Evolutionary conservation across 2,888 invertebrate species (phyloP).

Genomic region (Erynnis tages): DNA sequence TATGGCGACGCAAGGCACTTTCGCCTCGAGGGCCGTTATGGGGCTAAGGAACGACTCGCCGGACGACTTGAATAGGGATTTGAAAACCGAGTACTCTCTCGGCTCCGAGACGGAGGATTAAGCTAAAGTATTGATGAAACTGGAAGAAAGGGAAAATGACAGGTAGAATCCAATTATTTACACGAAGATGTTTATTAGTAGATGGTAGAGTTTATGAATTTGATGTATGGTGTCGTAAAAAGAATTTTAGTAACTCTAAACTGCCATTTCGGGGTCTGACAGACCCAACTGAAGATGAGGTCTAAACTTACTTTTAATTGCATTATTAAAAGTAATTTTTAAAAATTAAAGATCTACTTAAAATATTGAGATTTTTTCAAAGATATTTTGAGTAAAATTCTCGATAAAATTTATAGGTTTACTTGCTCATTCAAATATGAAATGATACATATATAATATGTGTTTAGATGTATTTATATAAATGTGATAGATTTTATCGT

Average conservation of each 20-base stretch:
- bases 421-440: slow-evolving; percentile 40
- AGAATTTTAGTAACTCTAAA: neutral
- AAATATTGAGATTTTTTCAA: slow-evolving; percentile 11
- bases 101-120: slow-evolving; percentile 70
- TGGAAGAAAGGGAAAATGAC: neutral
- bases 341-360: neutral
- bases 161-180: slow-evolving; percentile 3
- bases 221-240: neutral
- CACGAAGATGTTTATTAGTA: slow-evolving; percentile 1
- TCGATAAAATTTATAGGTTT: slow-evolving; percentile 12
- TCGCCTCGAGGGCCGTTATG: slow-evolving; percentile 52
- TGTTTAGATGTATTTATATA: slow-evolving; percentile 38
- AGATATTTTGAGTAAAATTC: neutral
- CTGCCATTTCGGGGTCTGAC: neutral
- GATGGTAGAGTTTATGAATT: neutral
- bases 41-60: slow-evolving; percentile 63
- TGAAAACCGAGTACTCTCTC: slow-evolving; percentile 64
- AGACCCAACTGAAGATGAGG: too few species aligned
- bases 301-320: too few species aligned
- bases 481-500: slow-evolving; percentile 42
- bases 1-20: slow-evolving; percentile 64
- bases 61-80: slow-evolving; percentile 62
- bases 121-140: slow-evolving; percentile 7
- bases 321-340: too few species aligned
- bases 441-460: slow-evolving; percentile 37